phyloP scores from a whole-genome alignment of 2,888 invertebrate species.

The Hydropsyche betteni region DNA sequence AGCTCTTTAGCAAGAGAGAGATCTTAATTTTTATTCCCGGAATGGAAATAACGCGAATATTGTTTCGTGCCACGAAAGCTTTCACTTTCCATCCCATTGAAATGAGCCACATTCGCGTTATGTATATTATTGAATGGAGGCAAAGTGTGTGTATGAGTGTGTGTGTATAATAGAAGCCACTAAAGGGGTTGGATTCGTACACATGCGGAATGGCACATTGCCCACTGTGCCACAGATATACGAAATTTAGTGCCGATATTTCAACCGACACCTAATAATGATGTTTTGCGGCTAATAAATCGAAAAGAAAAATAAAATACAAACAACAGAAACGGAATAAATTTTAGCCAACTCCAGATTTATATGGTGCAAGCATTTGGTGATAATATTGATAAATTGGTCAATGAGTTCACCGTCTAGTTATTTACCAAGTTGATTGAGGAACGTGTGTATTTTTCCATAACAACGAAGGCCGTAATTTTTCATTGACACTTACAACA shows the following conservation, averaged over 20 bases:
- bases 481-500: no score
- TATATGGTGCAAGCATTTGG: no score
- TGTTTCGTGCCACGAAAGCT: neutral
- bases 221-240: constrained; percentile 2
- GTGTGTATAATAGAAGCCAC: neutral
- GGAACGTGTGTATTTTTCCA: no score
- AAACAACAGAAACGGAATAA: no score
- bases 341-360: no score
- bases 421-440: no score
- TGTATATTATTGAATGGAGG: neutral
- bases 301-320: neutral
- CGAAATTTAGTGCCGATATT: constrained; percentile 19
- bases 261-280: constrained; percentile 25
- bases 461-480: no score
- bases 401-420: no score
- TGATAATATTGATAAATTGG: no score
- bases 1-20: neutral
- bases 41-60: neutral
- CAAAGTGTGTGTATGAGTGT: neutral
- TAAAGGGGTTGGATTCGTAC: neutral
- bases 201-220: constrained; percentile 12
- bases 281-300: constrained; percentile 15
- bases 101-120: no score
- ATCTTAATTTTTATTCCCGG: constrained; percentile 12
- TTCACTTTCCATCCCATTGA: neutral